Evolutionary conservation across 2,797 vertebrate genomes (phyloP).

Genomic region (Prunella strophiata): DNA sequence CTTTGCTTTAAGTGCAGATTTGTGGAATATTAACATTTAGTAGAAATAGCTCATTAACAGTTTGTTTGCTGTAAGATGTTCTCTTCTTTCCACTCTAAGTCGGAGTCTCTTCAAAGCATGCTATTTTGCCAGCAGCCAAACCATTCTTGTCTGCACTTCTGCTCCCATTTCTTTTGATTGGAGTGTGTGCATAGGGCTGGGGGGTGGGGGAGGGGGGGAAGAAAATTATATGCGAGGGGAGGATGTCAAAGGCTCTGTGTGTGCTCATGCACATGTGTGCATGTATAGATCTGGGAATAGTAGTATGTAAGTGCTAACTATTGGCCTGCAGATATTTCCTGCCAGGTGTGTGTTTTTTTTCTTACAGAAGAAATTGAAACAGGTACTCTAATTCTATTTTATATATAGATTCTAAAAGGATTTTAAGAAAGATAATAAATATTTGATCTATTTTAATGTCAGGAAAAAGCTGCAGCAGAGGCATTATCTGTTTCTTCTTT

Average conservation of each 20-base stretch:
- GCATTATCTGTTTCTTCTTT: neutral
- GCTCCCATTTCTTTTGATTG: neutral
- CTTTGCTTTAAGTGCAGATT: neutral
- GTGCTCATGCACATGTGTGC: accelerated
- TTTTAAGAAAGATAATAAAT: neutral
- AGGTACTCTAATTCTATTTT: neutral
- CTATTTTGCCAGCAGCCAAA: neutral
- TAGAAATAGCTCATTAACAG: neutral
- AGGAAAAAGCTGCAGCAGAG: neutral
- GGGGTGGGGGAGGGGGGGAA: accelerated
- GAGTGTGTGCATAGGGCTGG: neutral
- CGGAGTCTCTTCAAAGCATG: neutral
- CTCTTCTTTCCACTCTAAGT: neutral
- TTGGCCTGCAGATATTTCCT: neutral
- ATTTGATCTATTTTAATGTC: neutral
- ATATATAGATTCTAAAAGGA: neutral
- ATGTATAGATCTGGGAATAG: neutral
- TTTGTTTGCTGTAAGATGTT: neutral
- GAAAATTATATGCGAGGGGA: neutral
- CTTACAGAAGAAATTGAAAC: neutral
- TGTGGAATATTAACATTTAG: neutral
- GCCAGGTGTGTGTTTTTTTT: neutral
- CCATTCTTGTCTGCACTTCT: neutral
- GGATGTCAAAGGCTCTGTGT: neutral
- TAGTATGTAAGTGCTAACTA: neutral